phyloP scores from a whole-genome alignment of 2,888 invertebrate genomes.

The Sphaerophoria taeniata region DNA sequence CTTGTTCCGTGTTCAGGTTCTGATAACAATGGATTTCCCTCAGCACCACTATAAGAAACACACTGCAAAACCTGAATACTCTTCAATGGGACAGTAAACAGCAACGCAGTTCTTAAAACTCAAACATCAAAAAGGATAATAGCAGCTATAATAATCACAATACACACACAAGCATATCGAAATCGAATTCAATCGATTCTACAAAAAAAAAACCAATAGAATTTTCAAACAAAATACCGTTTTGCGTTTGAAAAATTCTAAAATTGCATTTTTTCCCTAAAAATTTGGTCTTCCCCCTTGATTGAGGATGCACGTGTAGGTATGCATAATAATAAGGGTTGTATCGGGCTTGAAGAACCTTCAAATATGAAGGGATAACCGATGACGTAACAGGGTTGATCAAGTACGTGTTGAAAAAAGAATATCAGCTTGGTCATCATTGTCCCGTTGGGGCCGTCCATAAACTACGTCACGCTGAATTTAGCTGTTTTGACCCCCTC shows the following conservation, averaged over 20 bases:
- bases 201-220: constrained; percentile 39
- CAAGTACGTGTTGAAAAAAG: constrained; percentile 51
- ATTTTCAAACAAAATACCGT: constrained; percentile 53
- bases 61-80: constrained; percentile 72
- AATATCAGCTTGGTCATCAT: constrained; percentile 62
- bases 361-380: constrained; percentile 49
- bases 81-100: constrained; percentile 74
- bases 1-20: constrained; percentile 73
- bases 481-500: no score
- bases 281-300: constrained; percentile 62
- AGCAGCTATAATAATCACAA: constrained; percentile 53
- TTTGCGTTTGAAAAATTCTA: constrained; percentile 65
- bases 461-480: no score
- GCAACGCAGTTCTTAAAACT: constrained; percentile 40
- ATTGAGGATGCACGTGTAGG: constrained; percentile 53
- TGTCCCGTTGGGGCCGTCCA: no score
- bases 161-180: constrained; percentile 52
- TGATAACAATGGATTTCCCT: constrained; percentile 63
- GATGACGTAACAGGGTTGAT: constrained; percentile 60
- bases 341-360: constrained; percentile 31
- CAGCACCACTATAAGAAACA: constrained; percentile 50
- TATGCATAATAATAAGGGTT: constrained; percentile 74
- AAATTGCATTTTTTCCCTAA: constrained; percentile 72
- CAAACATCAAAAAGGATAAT: constrained; percentile 58
- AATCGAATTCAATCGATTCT: constrained; percentile 74